Base-by-base conservation (phyloP, 2,888 invertebrate genomes). In the Diplolepis rosae region DNA sequence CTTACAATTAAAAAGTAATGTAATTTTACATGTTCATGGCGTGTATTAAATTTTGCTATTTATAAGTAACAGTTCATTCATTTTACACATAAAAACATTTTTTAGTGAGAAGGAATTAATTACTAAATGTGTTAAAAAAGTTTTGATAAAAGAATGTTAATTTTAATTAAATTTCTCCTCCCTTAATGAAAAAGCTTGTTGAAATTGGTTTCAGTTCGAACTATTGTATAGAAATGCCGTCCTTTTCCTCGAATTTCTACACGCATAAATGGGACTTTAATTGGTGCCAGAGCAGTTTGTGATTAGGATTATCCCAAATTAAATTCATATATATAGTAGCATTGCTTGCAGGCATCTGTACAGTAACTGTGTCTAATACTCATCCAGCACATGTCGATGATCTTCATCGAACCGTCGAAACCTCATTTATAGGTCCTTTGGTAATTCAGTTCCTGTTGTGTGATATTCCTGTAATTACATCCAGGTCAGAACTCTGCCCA, bases 301-400 rank as follows among this genome's bases (percentile, higher is more conserved):
- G 82, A 87, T 87, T 84, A 85, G 85, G 84, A 87, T 87, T 85
- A 87, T 85, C 82, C 77, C 68, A 80, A 87, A 87, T 87, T 86
- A 87, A 87, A 87, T 81, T 82, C 81, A 78, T 80, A 77, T 78
- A 72, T 71, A 71, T 71, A 24, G 72, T 67, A 56, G 68, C 45
- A 54, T 66, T 68, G 18, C 42, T n/a, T 22, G 45, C 50, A 75
- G 77, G 45, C 50, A 75, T 77, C 78, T 79, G 82, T 81, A 80
- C 80, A 83, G 78, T 82, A 84, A 82, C 79, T 77, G 79, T 75
- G 76, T 75, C 73, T 77, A 81, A 80, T 79, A 78, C 71, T 70
- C 30, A 56, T 65, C 35, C 68, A 77, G 75, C 78, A 73, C 74
- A 71, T 77, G 76, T 83, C 75, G 78, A 51, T 72, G 65, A 48